Conservation (phyloP, 2,113 vertebrate species). For the Poecilia latipinna region DNA sequence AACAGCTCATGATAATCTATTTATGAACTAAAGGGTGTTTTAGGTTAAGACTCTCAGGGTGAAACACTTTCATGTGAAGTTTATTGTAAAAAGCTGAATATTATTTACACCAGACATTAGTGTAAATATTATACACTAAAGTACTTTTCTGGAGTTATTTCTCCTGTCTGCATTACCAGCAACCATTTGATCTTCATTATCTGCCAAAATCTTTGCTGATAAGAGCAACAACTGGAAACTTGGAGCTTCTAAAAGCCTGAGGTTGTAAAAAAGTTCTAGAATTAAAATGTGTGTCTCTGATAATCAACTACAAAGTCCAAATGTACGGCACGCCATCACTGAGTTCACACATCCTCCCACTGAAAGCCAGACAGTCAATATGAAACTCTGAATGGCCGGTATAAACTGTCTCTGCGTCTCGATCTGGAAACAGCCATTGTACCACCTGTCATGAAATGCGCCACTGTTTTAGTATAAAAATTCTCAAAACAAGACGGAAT, state of each 20-base stretch:
- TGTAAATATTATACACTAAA: neutral
- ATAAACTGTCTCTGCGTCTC: neutral
- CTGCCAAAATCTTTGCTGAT: neutral
- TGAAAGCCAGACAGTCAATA: neutral
- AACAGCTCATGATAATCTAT: neutral
- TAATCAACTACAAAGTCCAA: neutral
- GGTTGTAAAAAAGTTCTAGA: neutral
- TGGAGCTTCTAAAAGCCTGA: neutral
- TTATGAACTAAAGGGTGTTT: neutral
- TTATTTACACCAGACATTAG: rapidly evolving
- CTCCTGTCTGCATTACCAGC: neutral
- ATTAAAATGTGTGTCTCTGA: neutral
- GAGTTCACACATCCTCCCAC: neutral
- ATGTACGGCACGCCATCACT: too few species aligned
- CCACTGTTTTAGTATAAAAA: neutral
- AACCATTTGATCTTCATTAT: neutral
- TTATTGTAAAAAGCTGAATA: neutral
- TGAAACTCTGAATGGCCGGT: conserved; percentile 3
- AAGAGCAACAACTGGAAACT: neutral
- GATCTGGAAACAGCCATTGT: neutral
- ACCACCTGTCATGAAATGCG: neutral
- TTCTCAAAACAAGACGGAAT: neutral
- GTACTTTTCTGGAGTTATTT: neutral
- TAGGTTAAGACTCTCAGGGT: neutral
- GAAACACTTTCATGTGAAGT: neutral